phyloP scores from a whole-genome alignment of 92 coral and sea anemone species.

The Anthopleura xanthogrammica region DNA sequence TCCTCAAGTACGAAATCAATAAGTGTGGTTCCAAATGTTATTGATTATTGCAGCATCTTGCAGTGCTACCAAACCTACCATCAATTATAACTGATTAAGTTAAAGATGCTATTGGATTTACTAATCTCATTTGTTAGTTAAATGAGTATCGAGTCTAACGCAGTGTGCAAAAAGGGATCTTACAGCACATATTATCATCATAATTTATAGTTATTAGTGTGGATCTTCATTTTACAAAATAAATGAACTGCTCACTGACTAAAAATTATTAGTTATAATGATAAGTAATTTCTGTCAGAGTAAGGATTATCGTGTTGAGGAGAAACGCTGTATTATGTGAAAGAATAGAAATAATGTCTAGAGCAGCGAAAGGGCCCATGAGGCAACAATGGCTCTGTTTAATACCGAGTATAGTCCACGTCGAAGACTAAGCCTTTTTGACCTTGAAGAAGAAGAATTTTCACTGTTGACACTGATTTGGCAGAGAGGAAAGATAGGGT shows the following conservation, averaged over 20 bases:
- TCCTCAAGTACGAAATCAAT: background rate
- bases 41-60: background rate
- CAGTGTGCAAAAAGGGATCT: background rate
- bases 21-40: background rate
- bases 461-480: conserved; percentile 4
- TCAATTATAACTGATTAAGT: background rate
- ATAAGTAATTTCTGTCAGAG: too few relatives aligned
- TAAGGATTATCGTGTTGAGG: too few relatives aligned
- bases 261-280: too few relatives aligned
- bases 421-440: conserved; percentile 10
- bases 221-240: too few relatives aligned
- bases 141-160: background rate
- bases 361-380: background rate
- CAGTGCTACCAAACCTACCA: background rate
- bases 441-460: background rate
- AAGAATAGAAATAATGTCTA: background rate
- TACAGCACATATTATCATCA: too few relatives aligned
- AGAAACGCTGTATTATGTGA: background rate
- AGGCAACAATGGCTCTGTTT: background rate
- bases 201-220: too few relatives aligned
- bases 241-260: too few relatives aligned
- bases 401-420: background rate
- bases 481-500: conserved; percentile 1
- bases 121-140: background rate
- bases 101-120: background rate